Conservation (phyloP, 2,888 invertebrate species). For the Perizoma affinitatum region DNA sequence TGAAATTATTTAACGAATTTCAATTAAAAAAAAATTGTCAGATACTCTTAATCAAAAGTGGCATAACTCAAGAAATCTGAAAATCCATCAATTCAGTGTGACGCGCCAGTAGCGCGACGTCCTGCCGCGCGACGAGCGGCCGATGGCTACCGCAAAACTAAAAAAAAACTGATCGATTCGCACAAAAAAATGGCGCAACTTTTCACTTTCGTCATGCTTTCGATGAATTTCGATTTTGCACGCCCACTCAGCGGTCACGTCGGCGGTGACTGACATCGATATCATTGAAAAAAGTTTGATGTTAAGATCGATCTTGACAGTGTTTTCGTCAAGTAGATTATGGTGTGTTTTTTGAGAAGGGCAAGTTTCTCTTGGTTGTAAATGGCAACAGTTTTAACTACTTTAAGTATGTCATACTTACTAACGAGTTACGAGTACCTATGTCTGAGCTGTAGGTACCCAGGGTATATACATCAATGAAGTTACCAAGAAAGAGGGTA, state of each 20-base stretch:
- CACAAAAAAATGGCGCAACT: slow-evolving; percentile 61
- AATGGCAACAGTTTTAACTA: too few relatives aligned
- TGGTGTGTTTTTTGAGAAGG: neutral
- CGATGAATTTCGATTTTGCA: slow-evolving; percentile 63
- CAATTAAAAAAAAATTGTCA: neutral
- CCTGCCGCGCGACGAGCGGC: slow-evolving; percentile 58
- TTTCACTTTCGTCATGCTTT: slow-evolving; percentile 64
- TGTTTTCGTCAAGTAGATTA: slow-evolving; percentile 2
- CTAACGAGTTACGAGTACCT: too few relatives aligned
- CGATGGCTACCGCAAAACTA: slow-evolving; percentile 51
- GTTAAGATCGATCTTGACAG: slow-evolving; percentile 20
- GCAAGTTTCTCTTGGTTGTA: neutral
- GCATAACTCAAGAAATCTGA: slow-evolving; percentile 46
- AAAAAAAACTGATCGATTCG: slow-evolving; percentile 65
- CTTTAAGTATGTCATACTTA: too few relatives aligned
- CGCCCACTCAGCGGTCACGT: slow-evolving; percentile 63
- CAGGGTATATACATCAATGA: too few relatives aligned
- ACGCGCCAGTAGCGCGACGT: slow-evolving; percentile 57
- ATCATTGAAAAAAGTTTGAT: slow-evolving; percentile 23
- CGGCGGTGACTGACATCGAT: slow-evolving; percentile 28
- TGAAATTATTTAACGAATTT: too few relatives aligned
- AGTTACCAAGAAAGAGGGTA: too few relatives aligned
- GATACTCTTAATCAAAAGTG: slow-evolving; percentile 19
- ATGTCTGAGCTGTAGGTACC: too few relatives aligned
- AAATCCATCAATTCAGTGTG: slow-evolving; percentile 57